phyloP scores from a whole-genome alignment of 2,888 invertebrate genomes.

The Frankliniella intonsa region DNA sequence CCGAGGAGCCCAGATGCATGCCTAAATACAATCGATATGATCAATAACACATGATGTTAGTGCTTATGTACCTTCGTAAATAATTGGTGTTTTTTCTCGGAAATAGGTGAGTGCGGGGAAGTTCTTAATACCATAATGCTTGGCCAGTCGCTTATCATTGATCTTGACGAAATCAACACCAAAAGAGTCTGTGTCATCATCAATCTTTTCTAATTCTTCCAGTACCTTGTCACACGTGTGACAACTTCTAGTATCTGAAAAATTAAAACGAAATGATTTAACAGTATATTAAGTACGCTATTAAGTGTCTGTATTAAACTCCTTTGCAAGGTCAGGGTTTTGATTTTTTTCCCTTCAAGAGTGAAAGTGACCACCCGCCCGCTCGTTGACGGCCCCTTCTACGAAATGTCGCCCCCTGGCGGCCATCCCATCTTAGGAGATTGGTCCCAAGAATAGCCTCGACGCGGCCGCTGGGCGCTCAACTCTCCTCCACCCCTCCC shows the following conservation, averaged over 20 bases:
- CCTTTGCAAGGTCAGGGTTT: not conserved
- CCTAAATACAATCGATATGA: too few relatives aligned
- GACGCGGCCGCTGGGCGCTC: not conserved
- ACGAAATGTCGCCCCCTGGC: slow-evolving; percentile 39
- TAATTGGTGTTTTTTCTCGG: slow-evolving; percentile 92
- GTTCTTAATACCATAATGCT: slow-evolving; percentile 91
- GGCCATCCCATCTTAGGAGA: slow-evolving; percentile 45
- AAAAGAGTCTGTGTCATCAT: slow-evolving; percentile 91
- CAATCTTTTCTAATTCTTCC: slow-evolving; percentile 88
- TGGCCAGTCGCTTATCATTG: slow-evolving; percentile 92
- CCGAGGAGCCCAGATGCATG: too few relatives aligned
- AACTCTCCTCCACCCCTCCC: not conserved
- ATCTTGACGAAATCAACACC: slow-evolving; percentile 94
- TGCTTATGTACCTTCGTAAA: slow-evolving; percentile 72
- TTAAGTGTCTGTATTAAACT: not conserved
- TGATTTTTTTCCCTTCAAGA: not conserved
- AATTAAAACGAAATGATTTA: slow-evolving; percentile 8
- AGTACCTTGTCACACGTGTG: slow-evolving; percentile 87
- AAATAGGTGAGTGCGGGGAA: slow-evolving; percentile 96
- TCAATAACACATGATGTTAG: not conserved
- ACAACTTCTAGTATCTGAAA: slow-evolving; percentile 83
- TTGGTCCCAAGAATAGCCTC: slow-evolving; percentile 41
- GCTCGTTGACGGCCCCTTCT: slow-evolving; percentile 15
- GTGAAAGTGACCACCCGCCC: slow-evolving; percentile 2
- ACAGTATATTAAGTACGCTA: not conserved